Evolutionary conservation across 1,140 invertebrate species (phyloP).

Genomic region (Drosophila bocki): DNA sequence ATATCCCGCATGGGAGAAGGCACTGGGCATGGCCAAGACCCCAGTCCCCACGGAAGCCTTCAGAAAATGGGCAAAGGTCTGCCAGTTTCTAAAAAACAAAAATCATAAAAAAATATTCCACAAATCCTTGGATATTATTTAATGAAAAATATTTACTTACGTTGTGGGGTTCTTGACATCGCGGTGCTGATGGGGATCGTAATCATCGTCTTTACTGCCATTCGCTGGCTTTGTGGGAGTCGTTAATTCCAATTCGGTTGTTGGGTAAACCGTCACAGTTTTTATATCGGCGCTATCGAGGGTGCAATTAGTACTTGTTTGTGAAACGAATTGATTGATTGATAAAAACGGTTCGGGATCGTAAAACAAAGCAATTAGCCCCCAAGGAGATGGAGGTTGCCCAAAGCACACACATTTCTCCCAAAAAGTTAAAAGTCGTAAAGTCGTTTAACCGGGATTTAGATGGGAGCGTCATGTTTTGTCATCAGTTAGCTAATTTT

Average conservation of each 20-base stretch:
- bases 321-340: slow-evolving; percentile 49
- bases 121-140: slow-evolving; percentile 5
- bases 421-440: slow-evolving; percentile 10
- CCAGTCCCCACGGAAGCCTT: slow-evolving; percentile 92
- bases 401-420: not conserved
- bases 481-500: slow-evolving; percentile 53
- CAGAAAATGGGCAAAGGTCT: slow-evolving; percentile 89
- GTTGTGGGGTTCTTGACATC: slow-evolving; percentile 90
- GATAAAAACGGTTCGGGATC: slow-evolving; percentile 32
- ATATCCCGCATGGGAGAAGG: slow-evolving; percentile 90
- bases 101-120: not conserved
- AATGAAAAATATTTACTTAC: slow-evolving; percentile 85
- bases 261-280: slow-evolving; percentile 39
- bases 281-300: slow-evolving; percentile 50
- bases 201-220: slow-evolving; percentile 83
- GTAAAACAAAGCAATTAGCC: slow-evolving; percentile 9
- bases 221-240: slow-evolving; percentile 22
- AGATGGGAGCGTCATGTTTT: slow-evolving; percentile 4
- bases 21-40: slow-evolving; percentile 92
- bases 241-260: slow-evolving; percentile 17
- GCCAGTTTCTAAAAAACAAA: slow-evolving; percentile 86
- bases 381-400: slow-evolving; percentile 11
- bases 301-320: slow-evolving; percentile 39
- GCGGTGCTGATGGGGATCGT: slow-evolving; percentile 88
- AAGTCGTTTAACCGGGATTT: slow-evolving; percentile 7